Conservation (phyloP, 2,113 vertebrate species). For the Channa maculata region DNA sequence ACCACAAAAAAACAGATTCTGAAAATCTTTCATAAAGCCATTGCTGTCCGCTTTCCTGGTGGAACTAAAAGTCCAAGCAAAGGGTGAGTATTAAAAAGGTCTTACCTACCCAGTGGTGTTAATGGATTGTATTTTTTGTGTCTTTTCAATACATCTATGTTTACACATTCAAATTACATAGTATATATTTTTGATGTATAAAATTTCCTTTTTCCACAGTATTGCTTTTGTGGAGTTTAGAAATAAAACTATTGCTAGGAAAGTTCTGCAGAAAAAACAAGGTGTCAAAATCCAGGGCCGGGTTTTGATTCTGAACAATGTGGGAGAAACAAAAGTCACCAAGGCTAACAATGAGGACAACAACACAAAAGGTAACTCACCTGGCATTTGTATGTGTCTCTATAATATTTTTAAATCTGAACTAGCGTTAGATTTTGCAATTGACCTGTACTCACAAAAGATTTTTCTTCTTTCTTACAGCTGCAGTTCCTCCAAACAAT, state of each 20-base stretch:
- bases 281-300: slow-evolving; percentile 87
- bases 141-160: too few relatives aligned
- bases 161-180: too few relatives aligned
- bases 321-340: slow-evolving; percentile 80
- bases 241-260: slow-evolving; percentile 85
- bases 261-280: slow-evolving; percentile 85
- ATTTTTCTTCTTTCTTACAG: slow-evolving; percentile 20
- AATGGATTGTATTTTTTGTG: too few relatives aligned
- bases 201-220: slow-evolving; percentile 69
- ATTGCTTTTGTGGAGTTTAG: slow-evolving; percentile 94
- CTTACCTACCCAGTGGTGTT: too few relatives aligned
- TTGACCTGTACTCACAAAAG: not conserved
- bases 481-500: slow-evolving; percentile 60
- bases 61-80: slow-evolving; percentile 83
- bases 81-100: slow-evolving; percentile 83
- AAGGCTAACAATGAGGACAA: not conserved
- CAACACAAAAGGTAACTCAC: slow-evolving; percentile 44
- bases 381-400: not conserved
- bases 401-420: too few relatives aligned
- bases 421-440: too few relatives aligned
- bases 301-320: slow-evolving; percentile 85
- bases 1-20: slow-evolving; percentile 85
- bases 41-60: slow-evolving; percentile 85
- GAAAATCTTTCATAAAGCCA: slow-evolving; percentile 87
- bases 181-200: not conserved